Base-by-base conservation (phyloP, 2,113 vertebrate genomes). In the Eurypyga helias region DNA sequence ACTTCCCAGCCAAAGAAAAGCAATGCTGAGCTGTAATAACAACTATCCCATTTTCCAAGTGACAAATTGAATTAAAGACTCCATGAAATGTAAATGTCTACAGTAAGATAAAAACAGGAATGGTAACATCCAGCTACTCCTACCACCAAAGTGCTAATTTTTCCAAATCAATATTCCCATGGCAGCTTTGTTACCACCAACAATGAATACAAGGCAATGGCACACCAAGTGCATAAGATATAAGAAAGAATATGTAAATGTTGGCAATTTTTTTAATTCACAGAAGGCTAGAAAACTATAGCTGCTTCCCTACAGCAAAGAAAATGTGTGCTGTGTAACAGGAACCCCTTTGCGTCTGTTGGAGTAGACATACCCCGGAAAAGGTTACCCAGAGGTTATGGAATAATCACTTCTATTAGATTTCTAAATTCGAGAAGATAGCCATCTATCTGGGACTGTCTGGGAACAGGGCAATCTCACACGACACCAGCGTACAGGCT, bases 101-200 rank as follows among this genome's bases (percentile, higher is more conserved):
- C 41, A 41, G 11, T 31, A 81, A 76, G 41, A 61, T n/a, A 80
- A 70, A 66, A 69, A 72, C 20, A 96, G 83, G 73, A 75, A 80
- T 3, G 3, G 54, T 70, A 86, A 70, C 60, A 88, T 49, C 62
- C 81, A 87, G 54, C 78, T 81, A 58, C 51, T 88, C 75, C 58
- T 62, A 29, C 34, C 62, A 81, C 14, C 25, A 79, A 82, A 93
- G 62, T 38, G 58, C 62, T 86, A 81, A 41, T n/a, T 90, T 90
- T 93, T 94, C 73, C 75, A 51, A 89, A 67, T 49, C 72, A 64
- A 55, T 90, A 89, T 94, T 92, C 90, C 82, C 83, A 88, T 52
- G 51, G 88, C 79, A 95, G 88, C 92, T 96, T 92, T 80, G 48
- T 41, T 79, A 45, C 33, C 0, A 2, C 28, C 38, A 69, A 49